These are phyloP conservation scores for Ictalurus furcatus DNA, from an alignment of 2,113 vertebrate species.

Conservation along the genomic window DNA sequence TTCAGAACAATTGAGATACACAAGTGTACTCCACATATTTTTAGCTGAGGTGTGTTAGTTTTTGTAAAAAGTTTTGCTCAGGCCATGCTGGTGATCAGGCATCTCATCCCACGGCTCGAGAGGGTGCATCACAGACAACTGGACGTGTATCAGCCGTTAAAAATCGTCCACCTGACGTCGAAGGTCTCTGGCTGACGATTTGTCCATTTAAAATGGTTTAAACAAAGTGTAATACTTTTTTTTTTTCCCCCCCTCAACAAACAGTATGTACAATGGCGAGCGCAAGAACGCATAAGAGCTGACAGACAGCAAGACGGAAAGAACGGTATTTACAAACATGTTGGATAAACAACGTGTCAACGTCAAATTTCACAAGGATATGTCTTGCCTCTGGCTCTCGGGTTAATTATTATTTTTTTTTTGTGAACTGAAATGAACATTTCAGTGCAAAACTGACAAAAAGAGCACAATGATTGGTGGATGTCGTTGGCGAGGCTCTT, in stretches of 20 bases:
- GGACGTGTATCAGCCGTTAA: not conserved
- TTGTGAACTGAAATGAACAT: conserved; percentile 83
- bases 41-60: conserved; percentile 30
- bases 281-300: conserved; percentile 92
- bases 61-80: conserved; percentile 40
- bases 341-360: conserved; percentile 72
- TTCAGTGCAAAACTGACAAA: conserved; percentile 88
- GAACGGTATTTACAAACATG: conserved; percentile 96
- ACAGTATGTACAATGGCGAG: conserved; percentile 76
- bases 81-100: conserved; percentile 66
- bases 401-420: not conserved
- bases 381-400: conserved; percentile 55
- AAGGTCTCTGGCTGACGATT: conserved; percentile 16
- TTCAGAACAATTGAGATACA: conserved; percentile 67
- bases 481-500: conserved; percentile 63
- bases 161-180: not conserved
- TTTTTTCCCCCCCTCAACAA: conserved; percentile 57
- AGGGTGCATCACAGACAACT: conserved; percentile 19
- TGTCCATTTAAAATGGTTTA: conserved; percentile 7
- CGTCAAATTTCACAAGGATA: conserved; percentile 82
- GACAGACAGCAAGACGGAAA: conserved; percentile 88
- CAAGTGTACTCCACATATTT: conserved; percentile 59
- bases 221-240: conserved; percentile 16
- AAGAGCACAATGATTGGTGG: conserved; percentile 58
- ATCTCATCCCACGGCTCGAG: conserved; percentile 39